Percentiles rank a stretch among this genome's conserved stretches.
These are phyloP conservation scores for Lochmaea capreae DNA, from an alignment of 2,888 invertebrate genomes.

Conservation along the genomic window DNA sequence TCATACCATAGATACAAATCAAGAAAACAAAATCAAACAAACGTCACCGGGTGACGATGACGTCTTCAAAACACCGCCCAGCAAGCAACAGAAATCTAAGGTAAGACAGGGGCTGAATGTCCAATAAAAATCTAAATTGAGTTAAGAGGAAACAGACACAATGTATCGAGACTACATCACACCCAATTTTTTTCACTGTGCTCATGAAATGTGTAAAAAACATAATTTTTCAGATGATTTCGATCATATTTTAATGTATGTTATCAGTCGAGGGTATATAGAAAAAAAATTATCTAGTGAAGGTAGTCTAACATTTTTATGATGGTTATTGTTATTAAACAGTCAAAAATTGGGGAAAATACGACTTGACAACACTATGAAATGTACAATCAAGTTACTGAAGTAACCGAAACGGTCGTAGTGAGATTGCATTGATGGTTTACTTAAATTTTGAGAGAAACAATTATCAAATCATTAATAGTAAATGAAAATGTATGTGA, in stretches of 20 bases:
- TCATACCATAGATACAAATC: slow-evolving; percentile 67
- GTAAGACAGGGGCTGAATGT: slow-evolving; percentile 19
- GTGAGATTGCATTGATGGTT: too few species aligned
- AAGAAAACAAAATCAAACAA: slow-evolving; percentile 62
- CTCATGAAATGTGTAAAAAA: too few species aligned
- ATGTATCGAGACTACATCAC: too few species aligned
- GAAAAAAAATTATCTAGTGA: too few species aligned
- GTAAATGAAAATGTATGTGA: background rate
- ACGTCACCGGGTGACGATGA: slow-evolving; percentile 48
- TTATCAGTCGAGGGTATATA: too few species aligned
- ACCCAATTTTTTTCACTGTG: too few species aligned
- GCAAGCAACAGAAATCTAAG: slow-evolving; percentile 49
- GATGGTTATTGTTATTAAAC: too few species aligned
- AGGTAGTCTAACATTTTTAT: too few species aligned
- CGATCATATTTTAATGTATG: too few species aligned
- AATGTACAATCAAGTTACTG: background rate
- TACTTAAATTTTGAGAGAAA: background rate
- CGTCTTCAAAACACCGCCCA: slow-evolving; percentile 50
- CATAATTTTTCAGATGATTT: too few species aligned
- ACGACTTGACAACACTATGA: background rate
- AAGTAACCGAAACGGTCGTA: background rate
- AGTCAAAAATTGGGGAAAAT: too few species aligned
- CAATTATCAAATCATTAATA: background rate
- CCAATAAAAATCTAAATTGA: background rate
- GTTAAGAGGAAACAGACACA: too few species aligned